A percentile compares a stretch with the other conserved stretches of the same genome.
These are phyloP conservation scores for Himalopsyche japonica DNA, from an alignment of 2,888 invertebrate genomes.

Conservation along the genomic window DNA sequence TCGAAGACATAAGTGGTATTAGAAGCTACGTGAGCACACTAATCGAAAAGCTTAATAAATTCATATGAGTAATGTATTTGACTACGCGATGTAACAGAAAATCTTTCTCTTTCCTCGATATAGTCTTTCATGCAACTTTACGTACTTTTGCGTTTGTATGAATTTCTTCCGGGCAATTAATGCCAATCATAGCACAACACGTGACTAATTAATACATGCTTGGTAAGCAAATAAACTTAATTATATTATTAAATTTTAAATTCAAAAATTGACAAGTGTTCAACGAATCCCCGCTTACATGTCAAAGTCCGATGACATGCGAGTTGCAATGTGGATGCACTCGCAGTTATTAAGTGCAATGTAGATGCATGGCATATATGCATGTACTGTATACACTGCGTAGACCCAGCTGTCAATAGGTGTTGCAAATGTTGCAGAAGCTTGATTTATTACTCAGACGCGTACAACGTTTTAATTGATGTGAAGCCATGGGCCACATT, in stretches of 20 bases:
- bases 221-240: too few relatives aligned
- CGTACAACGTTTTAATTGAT: constrained; percentile 3
- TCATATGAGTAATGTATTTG: too few relatives aligned
- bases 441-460: neutral
- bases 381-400: neutral
- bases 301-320: neutral
- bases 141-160: too few relatives aligned
- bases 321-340: neutral
- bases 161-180: too few relatives aligned
- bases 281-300: neutral
- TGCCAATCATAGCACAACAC: too few relatives aligned
- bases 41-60: too few relatives aligned
- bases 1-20: too few relatives aligned
- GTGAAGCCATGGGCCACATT: neutral
- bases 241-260: neutral
- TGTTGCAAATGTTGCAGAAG: neutral
- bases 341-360: neutral
- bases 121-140: too few relatives aligned
- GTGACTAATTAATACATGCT: too few relatives aligned
- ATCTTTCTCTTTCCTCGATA: too few relatives aligned
- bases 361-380: neutral
- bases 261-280: neutral
- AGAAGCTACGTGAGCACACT: too few relatives aligned
- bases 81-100: too few relatives aligned
- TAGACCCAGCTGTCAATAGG: neutral